Evolutionary conservation across 2,888 invertebrate genomes (phyloP).

Genomic region (Aethes cnicana): DNA sequence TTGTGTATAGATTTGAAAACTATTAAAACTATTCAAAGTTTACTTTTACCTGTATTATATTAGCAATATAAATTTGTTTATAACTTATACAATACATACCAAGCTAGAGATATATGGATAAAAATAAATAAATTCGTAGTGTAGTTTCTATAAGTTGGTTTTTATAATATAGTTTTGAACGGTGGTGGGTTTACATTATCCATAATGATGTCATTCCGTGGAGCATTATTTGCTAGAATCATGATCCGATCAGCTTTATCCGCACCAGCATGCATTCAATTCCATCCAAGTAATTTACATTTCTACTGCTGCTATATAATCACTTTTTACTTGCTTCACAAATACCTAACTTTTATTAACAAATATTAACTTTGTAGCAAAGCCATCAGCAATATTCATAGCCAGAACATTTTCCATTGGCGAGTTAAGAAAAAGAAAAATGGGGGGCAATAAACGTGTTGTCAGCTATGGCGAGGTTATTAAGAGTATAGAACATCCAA

Average conservation of each 20-base stretch:
- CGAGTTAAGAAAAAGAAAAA: conserved; percentile 39
- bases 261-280: conserved; percentile 11
- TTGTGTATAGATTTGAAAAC: too few relatives aligned
- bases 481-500: conserved; percentile 61
- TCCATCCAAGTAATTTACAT: conserved; percentile 9
- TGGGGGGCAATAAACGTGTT: conserved; percentile 65
- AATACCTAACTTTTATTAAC: neutral
- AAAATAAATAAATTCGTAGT: too few relatives aligned
- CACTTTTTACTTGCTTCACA: neutral
- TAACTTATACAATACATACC: too few relatives aligned
- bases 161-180: neutral
- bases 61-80: too few relatives aligned
- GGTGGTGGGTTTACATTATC: conserved; percentile 5
- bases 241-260: conserved; percentile 13
- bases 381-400: neutral
- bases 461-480: conserved; percentile 70
- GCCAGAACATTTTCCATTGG: conserved; percentile 36
- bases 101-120: too few relatives aligned
- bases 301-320: neutral
- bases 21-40: too few relatives aligned
- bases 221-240: conserved; percentile 8
- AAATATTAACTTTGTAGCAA: conserved; percentile 6
- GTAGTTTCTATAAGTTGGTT: too few relatives aligned
- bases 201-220: conserved; percentile 9
- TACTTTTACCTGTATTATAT: too few relatives aligned